phyloP scores from a whole-genome alignment of 2,797 vertebrate genomes.

The Tenualosa ilisha region DNA sequence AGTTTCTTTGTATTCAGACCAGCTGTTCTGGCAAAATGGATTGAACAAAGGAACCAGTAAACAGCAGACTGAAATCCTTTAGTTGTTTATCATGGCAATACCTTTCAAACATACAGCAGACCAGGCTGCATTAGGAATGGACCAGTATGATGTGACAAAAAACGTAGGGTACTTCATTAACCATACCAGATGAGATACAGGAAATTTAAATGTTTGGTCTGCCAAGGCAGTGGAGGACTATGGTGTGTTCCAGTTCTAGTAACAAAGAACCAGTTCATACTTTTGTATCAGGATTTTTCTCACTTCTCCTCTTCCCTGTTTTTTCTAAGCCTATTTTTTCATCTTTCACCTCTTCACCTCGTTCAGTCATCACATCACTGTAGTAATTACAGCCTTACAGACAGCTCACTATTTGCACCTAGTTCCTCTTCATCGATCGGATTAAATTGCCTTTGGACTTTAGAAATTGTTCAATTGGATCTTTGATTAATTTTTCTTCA shows the following conservation, averaged over 20 bases:
- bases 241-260: too few relatives aligned
- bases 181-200: not conserved
- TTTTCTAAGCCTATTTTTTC: not conserved
- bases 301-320: not conserved
- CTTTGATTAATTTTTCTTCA: not conserved
- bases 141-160: not conserved
- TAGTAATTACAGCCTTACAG: not conserved
- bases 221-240: not conserved
- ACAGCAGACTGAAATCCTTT: too few relatives aligned
- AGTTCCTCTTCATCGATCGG: not conserved
- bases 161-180: not conserved
- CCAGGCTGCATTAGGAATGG: too few relatives aligned
- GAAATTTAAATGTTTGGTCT: not conserved
- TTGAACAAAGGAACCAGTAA: not conserved
- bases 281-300: not conserved
- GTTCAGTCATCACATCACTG: not conserved
- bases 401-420: not conserved
- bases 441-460: not conserved
- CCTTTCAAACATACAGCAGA: too few relatives aligned
- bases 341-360: not conserved
- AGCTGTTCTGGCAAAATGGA: not conserved
- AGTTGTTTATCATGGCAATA: too few relatives aligned
- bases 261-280: too few relatives aligned
- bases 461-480: constrained; percentile 3
- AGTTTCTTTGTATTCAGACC: not conserved